These are phyloP conservation scores for Chaetogeoica ovagalla DNA, from an alignment of 2,888 invertebrate genomes.

Conservation along the genomic window DNA sequence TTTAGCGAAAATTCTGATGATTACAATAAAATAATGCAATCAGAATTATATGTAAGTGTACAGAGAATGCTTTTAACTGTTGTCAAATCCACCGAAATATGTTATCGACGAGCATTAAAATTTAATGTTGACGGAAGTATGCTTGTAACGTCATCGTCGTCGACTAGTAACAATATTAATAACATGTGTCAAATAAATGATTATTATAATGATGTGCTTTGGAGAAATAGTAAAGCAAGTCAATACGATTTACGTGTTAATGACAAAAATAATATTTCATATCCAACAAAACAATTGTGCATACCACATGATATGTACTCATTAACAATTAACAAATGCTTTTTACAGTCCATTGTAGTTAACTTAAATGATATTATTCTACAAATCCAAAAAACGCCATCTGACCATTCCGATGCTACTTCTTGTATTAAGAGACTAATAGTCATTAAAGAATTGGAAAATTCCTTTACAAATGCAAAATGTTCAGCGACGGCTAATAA, in stretches of 20 bases:
- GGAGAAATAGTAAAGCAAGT: neutral
- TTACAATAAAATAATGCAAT: neutral
- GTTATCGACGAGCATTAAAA: neutral
- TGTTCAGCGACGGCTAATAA: neutral
- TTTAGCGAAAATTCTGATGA: neutral
- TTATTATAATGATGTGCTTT: neutral
- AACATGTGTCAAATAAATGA: neutral
- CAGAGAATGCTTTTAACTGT: neutral
- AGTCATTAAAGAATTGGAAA: neutral
- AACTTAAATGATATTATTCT: neutral
- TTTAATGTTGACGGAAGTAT: neutral
- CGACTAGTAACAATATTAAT: neutral
- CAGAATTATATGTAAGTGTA: neutral
- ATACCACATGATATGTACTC: conserved; percentile 11
- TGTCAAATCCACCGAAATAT: neutral
- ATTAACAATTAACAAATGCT: neutral
- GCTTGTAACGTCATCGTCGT: neutral
- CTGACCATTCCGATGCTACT: neutral
- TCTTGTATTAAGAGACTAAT: neutral
- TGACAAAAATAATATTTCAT: neutral
- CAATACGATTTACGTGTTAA: neutral
- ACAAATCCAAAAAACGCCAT: neutral
- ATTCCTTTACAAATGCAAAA: neutral
- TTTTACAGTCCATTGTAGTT: neutral
- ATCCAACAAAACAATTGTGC: neutral